A percentile compares a stretch with the other conserved stretches of the same genome.
Evolutionary conservation across 2,888 invertebrate species (phyloP).

Genomic region (Parnassius apollo): DNA sequence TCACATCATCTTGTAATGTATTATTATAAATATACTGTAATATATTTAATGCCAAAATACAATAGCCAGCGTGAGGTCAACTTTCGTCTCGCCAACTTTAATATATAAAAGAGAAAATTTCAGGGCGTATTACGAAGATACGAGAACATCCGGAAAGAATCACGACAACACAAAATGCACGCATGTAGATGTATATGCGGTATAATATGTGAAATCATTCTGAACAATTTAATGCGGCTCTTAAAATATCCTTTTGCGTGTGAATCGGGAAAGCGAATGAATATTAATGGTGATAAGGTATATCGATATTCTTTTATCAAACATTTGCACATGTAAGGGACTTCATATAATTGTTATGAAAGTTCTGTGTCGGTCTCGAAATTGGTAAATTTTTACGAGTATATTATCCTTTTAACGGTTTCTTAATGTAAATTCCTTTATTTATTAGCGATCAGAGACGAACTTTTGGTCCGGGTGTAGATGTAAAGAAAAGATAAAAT

Average conservation of each 20-base stretch:
- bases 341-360: constrained; percentile 55
- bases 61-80: constrained; percentile 51
- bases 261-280: constrained; percentile 61
- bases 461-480: not conserved
- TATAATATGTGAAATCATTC: constrained; percentile 10
- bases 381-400: constrained; percentile 45
- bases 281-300: constrained; percentile 66
- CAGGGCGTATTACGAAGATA: constrained; percentile 51
- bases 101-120: constrained; percentile 56
- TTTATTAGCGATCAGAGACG: constrained; percentile 35
- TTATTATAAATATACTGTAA: constrained; percentile 20
- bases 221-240: constrained; percentile 24
- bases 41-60: constrained; percentile 36
- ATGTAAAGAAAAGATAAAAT: constrained; percentile 4
- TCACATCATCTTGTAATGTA: too few species aligned
- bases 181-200: constrained; percentile 20
- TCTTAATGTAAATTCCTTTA: constrained; percentile 50
- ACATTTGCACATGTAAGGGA: constrained; percentile 52
- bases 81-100: constrained; percentile 62
- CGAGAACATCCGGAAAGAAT: constrained; percentile 43
- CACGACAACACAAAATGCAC: constrained; percentile 16
- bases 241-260: constrained; percentile 51
- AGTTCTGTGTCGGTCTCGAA: constrained; percentile 48
- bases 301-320: constrained; percentile 42
- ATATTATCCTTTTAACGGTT: constrained; percentile 49